These are phyloP conservation scores for Trogon melanurus DNA, from an alignment of 2,113 vertebrate species.

Conservation along the genomic window DNA sequence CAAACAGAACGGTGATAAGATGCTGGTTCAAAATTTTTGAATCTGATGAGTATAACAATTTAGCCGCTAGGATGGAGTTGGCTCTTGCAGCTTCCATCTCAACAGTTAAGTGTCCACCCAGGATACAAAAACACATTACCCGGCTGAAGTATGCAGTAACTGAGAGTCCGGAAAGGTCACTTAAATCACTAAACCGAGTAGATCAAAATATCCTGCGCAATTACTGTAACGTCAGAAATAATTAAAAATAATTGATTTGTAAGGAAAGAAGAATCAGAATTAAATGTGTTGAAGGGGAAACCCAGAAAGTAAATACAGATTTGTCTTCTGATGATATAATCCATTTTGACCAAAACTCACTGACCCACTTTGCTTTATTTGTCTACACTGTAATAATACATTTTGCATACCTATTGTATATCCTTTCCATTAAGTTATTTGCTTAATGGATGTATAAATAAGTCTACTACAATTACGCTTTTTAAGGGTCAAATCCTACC, in stretches of 20 bases:
- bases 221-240: neutral
- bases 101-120: neutral
- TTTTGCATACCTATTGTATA: slow-evolving; percentile 9
- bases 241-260: neutral
- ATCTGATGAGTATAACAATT: slow-evolving; percentile 41
- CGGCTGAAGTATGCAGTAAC: slow-evolving; percentile 17
- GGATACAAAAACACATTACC: slow-evolving; percentile 1
- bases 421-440: slow-evolving; percentile 44
- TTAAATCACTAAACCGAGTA: neutral
- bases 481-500: slow-evolving; percentile 53
- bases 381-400: neutral
- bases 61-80: slow-evolving; percentile 17
- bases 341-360: slow-evolving; percentile 30
- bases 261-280: neutral
- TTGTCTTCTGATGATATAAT: neutral
- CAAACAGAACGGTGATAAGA: slow-evolving; percentile 49
- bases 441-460: slow-evolving; percentile 50
- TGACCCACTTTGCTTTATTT: slow-evolving; percentile 21
- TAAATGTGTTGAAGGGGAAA: neutral
- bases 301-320: neutral
- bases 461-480: neutral
- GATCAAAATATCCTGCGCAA: slow-evolving; percentile 18
- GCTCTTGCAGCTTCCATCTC: slow-evolving; percentile 21
- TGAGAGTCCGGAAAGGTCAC: neutral
- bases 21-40: slow-evolving; percentile 54